These are phyloP conservation scores for Callyntrura sp. DNA, from an alignment of 2,888 invertebrate species.

Conservation along the genomic window DNA sequence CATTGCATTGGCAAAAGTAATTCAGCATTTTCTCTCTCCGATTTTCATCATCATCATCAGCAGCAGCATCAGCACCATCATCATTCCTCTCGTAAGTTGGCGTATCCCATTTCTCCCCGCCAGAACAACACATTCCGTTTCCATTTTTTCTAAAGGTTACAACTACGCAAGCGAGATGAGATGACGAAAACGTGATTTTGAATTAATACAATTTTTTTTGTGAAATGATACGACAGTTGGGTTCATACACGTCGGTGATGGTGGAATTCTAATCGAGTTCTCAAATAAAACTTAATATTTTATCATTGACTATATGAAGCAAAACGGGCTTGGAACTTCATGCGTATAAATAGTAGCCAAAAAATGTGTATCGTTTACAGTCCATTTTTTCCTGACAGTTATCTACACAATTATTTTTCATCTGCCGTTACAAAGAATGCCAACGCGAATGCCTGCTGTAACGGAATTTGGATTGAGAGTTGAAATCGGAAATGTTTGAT, in stretches of 20 bases:
- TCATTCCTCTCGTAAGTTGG: too few species aligned
- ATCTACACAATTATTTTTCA: background rate
- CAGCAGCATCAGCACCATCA: too few species aligned
- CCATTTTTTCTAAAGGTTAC: slow-evolving; percentile 18
- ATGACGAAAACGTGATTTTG: too few species aligned
- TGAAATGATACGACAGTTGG: too few species aligned
- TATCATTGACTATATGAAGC: background rate
- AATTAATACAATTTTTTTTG: too few species aligned
- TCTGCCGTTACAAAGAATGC: background rate
- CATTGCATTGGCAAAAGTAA: too few species aligned
- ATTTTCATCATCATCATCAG: too few species aligned
- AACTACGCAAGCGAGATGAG: background rate
- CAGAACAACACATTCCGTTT: slow-evolving; percentile 7
- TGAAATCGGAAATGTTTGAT: background rate
- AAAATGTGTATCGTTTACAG: too few species aligned
- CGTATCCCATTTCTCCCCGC: background rate
- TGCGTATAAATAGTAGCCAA: background rate
- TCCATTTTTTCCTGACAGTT: background rate
- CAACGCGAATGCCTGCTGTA: background rate
- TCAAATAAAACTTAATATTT: slow-evolving; percentile 4
- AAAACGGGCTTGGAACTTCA: background rate
- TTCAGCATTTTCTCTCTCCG: background rate
- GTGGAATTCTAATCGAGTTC: slow-evolving; percentile 38
- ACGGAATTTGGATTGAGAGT: slow-evolving; percentile 1
- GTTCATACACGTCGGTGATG: background rate